Conservation (phyloP, 2,888 invertebrate genomes). For the Leptarthrus brevirostris region DNA sequence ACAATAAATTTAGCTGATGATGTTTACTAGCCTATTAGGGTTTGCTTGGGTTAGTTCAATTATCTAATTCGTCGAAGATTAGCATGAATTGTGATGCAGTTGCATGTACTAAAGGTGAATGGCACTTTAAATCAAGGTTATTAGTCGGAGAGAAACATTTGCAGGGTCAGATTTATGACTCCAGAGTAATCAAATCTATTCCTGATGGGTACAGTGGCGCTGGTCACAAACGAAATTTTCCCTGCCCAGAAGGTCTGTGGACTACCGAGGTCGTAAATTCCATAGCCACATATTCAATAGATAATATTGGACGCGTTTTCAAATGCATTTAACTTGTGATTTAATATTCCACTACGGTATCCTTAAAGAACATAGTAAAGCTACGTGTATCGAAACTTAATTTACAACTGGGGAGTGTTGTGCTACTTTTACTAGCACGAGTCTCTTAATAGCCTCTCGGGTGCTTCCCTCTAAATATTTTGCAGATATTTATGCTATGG, state of each 20-base stretch:
- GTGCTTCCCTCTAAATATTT: conserved; percentile 29
- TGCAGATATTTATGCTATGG: conserved; percentile 34
- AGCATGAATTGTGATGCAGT: neutral
- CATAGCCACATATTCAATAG: neutral
- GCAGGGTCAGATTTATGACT: neutral
- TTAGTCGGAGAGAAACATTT: neutral
- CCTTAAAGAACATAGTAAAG: conserved; percentile 27
- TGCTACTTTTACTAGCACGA: neutral
- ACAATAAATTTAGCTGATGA: neutral
- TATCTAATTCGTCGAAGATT: neutral
- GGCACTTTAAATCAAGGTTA: neutral
- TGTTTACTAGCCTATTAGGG: conserved; percentile 3
- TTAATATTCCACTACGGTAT: conserved; percentile 20
- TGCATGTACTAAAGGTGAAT: neutral
- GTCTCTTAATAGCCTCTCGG: conserved; percentile 1
- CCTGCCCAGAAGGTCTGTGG: neutral
- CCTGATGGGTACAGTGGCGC: neutral
- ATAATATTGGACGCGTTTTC: neutral
- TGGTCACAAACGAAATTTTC: neutral
- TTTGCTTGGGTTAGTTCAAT: neutral
- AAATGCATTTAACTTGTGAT: neutral
- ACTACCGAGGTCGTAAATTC: neutral
- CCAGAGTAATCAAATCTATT: neutral
- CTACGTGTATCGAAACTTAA: conserved; percentile 30
- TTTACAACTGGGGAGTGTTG: neutral